phyloP scores from a whole-genome alignment of 2,888 invertebrate genomes.

The Cephus spinipes region DNA sequence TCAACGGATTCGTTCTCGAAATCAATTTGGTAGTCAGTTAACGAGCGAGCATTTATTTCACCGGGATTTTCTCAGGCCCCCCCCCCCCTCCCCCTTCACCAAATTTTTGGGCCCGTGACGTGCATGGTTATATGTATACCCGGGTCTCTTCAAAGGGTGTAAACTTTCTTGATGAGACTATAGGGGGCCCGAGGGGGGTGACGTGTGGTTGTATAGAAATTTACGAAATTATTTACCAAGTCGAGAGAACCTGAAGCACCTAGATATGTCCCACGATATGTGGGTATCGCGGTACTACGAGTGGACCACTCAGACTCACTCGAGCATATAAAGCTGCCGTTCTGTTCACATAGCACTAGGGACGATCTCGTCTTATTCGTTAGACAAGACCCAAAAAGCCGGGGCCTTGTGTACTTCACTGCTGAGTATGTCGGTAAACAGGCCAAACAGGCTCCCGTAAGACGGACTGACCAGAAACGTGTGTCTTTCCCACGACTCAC shows the following conservation, averaged over 20 bases:
- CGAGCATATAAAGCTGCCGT: background rate
- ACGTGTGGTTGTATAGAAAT: background rate
- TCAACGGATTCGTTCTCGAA: background rate
- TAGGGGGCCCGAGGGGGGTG: background rate
- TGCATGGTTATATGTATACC: background rate
- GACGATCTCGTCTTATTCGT: background rate
- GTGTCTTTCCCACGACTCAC: constrained; percentile 42
- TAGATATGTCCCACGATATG: constrained; percentile 5
- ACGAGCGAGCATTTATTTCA: background rate
- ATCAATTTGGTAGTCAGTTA: background rate
- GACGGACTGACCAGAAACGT: constrained; percentile 10
- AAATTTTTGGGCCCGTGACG: background rate
- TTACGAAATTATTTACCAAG: constrained; percentile 4
- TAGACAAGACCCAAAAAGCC: background rate
- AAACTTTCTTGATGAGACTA: background rate
- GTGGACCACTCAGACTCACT: background rate
- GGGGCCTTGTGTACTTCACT: background rate
- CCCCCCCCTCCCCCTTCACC: too few species aligned
- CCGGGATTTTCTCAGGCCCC: background rate
- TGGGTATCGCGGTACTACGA: constrained; percentile 2
- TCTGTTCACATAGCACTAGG: background rate
- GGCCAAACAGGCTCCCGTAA: background rate
- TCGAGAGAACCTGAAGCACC: background rate
- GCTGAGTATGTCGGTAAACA: background rate
- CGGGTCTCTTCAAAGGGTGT: background rate